phyloP scores from a whole-genome alignment of 2,113 vertebrate genomes.

The Catharus minimus region DNA sequence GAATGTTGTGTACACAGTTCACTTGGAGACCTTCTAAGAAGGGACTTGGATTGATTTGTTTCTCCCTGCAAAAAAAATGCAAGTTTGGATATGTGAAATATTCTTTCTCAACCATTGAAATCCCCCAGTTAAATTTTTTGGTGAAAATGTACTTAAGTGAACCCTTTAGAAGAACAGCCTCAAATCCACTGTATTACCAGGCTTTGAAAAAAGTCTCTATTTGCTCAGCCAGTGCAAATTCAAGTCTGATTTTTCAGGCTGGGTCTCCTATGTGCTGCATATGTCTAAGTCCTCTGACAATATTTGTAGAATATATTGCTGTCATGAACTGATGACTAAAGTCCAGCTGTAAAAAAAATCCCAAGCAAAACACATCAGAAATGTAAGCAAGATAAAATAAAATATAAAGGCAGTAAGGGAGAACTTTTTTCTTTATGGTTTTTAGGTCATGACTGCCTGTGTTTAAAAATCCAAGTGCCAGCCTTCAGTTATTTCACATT shows the following conservation, averaged over 20 bases:
- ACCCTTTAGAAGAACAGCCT: background rate
- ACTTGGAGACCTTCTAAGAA: background rate
- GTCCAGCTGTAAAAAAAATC: background rate
- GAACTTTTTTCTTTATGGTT: background rate
- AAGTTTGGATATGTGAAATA: background rate
- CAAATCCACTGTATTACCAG: background rate
- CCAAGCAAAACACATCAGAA: background rate
- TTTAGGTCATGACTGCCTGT: background rate
- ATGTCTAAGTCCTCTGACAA: background rate
- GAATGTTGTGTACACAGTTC: background rate
- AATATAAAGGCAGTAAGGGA: background rate
- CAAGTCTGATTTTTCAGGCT: background rate
- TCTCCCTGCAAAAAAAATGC: accelerated
- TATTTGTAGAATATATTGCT: background rate
- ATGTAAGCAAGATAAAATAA: background rate
- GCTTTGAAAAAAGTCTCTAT: background rate
- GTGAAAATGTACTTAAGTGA: background rate
- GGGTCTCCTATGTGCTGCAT: background rate
- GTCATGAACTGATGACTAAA: background rate
- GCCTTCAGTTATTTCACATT: background rate
- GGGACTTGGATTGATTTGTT: background rate
- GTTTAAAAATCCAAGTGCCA: background rate
- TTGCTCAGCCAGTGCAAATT: background rate
- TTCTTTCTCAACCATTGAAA: background rate
- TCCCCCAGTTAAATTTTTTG: background rate